Evolutionary conservation across 2,888 invertebrate species (phyloP), one percentile per base, ranked within the genome.

Genomic region (Eupithecia inturbata): DNA sequence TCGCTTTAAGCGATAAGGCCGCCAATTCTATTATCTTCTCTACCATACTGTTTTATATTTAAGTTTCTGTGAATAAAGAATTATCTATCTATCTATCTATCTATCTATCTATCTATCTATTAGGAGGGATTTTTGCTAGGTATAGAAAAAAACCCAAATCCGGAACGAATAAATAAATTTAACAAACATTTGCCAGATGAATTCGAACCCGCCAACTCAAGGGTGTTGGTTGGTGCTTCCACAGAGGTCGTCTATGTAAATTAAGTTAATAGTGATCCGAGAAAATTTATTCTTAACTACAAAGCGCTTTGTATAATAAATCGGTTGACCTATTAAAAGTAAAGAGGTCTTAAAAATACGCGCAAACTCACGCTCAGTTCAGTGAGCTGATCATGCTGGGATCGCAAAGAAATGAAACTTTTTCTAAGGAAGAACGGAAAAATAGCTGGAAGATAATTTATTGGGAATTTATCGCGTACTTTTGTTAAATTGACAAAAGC

Each of bases 311-410:
- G 33, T n/a, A 6, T 12, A 64, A n/a, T 53, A 64, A n/a, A 1
- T 64, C 36, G 36, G 33, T 64, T 64, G 63, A 64, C 63, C 63
- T 64, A 64, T n/a, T 63, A 64, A 64, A 64, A 64, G n/a, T 64
- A 5, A 16, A 64, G 63, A 64, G 26, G 57, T 5, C 57, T 57
- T 26, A 22, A 57, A 57, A 26, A 57, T 57, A 57, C 57, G 57
- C 53, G 53, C 26, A 22, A 22, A 26, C 22, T 57, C 57, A 14
- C 10, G 22, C 22, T 22, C 53, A 3, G 57, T 12, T 57, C 57
- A 26, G 57, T 26, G 57, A 26, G 57, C 26, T 12, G 10, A 53
- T 53, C 19, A 19, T 9, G n/a, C 19, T 45, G 45, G 16, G 45
- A 19, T 45, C 10, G 49, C 53, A 22, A 57, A 57, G 57, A 57